A percentile compares a stretch with the other conserved stretches of the same genome.
These are phyloP conservation scores for Cerastoderma edule DNA, from an alignment of 2,888 invertebrate genomes.

Conservation along the genomic window DNA sequence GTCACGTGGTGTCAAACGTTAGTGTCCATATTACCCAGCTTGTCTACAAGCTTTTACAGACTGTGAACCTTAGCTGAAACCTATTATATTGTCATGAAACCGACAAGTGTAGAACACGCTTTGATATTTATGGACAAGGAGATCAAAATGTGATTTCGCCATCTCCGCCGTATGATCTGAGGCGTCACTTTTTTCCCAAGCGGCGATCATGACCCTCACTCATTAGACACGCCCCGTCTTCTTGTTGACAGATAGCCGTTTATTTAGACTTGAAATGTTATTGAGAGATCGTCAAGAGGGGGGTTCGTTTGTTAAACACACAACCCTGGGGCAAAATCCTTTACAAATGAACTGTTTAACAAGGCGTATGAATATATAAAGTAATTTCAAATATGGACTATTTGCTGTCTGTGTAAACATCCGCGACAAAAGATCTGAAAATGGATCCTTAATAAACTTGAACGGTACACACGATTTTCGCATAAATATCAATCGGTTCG, in stretches of 20 bases:
- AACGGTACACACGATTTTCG: conserved; percentile 24
- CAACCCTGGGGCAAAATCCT: conserved; percentile 39
- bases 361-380: conserved; percentile 57
- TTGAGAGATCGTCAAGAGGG: conserved; percentile 38
- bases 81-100: too few species aligned
- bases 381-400: conserved; percentile 55
- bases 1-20: too few species aligned
- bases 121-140: too few species aligned
- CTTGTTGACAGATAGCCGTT: conserved; percentile 38
- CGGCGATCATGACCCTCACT: too few species aligned
- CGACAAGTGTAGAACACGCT: too few species aligned
- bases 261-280: conserved; percentile 49
- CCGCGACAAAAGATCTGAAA: conserved; percentile 42
- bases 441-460: conserved; percentile 50
- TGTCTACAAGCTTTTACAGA: too few species aligned
- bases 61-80: too few species aligned
- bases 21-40: too few species aligned
- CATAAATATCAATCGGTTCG: conserved; percentile 44
- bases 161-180: too few species aligned
- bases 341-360: conserved; percentile 54
- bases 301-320: conserved; percentile 45
- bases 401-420: conserved; percentile 50
- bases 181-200: too few species aligned
- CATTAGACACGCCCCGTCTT: conserved; percentile 11
- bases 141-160: too few species aligned